Percentiles rank a stretch among this genome's conserved stretches.
Evolutionary conservation across 2,113 vertebrate genomes (phyloP).

Genomic region (Penelope pileata): DNA sequence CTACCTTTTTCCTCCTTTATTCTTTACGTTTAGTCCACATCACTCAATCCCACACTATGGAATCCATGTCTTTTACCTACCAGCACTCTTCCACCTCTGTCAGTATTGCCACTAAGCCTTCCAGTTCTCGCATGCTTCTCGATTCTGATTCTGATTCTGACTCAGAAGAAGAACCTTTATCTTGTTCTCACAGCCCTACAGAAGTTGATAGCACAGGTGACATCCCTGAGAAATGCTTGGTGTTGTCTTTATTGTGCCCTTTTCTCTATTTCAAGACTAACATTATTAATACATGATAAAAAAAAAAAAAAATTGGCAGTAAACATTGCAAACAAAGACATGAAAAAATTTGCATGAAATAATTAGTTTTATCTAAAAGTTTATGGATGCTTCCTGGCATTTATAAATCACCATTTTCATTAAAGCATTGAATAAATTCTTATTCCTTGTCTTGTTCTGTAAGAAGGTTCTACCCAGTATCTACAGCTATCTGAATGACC

Average conservation of each 20-base stretch:
- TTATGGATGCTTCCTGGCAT: conserved; percentile 1
- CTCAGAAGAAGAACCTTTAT: conserved; percentile 82
- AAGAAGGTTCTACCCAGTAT: not conserved
- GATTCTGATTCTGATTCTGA: conserved; percentile 86
- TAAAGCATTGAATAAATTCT: not conserved
- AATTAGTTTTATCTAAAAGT: not conserved
- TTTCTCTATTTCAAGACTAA: conserved; percentile 60
- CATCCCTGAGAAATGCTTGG: conserved; percentile 60
- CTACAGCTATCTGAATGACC: not conserved
- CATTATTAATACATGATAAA: conserved; percentile 18
- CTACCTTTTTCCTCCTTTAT: conserved; percentile 66
- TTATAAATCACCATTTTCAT: not conserved
- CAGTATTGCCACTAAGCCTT: conserved; percentile 90
- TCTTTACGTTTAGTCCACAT: conserved; percentile 85
- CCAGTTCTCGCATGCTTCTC: conserved; percentile 80
- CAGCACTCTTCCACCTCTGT: conserved; percentile 93
- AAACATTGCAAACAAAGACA: not conserved
- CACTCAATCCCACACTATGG: conserved; percentile 91
- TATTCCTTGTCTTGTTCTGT: not conserved
- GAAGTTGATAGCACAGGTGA: conserved; percentile 91
- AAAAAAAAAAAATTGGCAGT: not conserved
- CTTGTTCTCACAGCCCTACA: conserved; percentile 80
- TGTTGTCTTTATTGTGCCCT: conserved; percentile 20
- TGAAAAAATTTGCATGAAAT: conserved; percentile 55
- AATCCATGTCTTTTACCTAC: conserved; percentile 97